Evolutionary conservation across 2,888 invertebrate species (phyloP).

Genomic region (Agrotis puta): DNA sequence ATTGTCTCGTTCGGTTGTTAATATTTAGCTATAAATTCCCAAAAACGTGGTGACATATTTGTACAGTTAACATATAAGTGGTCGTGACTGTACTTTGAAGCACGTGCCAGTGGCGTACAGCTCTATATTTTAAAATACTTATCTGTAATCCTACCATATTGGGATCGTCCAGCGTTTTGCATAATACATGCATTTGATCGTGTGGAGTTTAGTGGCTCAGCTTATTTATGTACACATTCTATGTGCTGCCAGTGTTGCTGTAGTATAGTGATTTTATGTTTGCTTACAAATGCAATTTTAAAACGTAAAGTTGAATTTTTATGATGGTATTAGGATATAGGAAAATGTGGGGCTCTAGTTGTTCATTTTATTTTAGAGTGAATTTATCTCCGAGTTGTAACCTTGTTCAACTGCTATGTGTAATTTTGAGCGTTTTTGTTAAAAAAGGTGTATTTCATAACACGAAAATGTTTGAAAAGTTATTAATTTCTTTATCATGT

Average conservation of each 20-base stretch:
- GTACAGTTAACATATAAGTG: background rate
- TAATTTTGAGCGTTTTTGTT: too few species aligned
- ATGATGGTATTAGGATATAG: background rate
- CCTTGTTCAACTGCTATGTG: too few species aligned
- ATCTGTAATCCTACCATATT: slow-evolving; percentile 71
- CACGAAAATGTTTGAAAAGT: too few species aligned
- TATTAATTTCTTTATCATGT: too few species aligned
- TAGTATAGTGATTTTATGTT: slow-evolving; percentile 23
- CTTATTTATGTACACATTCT: slow-evolving; percentile 50
- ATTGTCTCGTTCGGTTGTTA: too few species aligned
- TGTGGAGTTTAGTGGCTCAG: slow-evolving; percentile 59
- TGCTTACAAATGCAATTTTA: slow-evolving; percentile 16
- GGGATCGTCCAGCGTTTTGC: slow-evolving; percentile 67
- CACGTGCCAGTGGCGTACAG: slow-evolving; percentile 60
- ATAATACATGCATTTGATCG: slow-evolving; percentile 72
- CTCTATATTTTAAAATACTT: slow-evolving; percentile 65
- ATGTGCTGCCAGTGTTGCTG: slow-evolving; percentile 30
- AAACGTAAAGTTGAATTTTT: slow-evolving; percentile 2
- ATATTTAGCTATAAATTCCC: too few species aligned
- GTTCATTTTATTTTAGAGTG: background rate
- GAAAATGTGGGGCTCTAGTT: background rate
- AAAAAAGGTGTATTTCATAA: too few species aligned
- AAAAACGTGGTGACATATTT: too few species aligned
- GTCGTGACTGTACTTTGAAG: slow-evolving; percentile 31
- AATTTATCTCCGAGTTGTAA: too few species aligned